Base-by-base conservation (phyloP, 2,797 vertebrate genomes). In the Kryptopterus vitreolus region DNA sequence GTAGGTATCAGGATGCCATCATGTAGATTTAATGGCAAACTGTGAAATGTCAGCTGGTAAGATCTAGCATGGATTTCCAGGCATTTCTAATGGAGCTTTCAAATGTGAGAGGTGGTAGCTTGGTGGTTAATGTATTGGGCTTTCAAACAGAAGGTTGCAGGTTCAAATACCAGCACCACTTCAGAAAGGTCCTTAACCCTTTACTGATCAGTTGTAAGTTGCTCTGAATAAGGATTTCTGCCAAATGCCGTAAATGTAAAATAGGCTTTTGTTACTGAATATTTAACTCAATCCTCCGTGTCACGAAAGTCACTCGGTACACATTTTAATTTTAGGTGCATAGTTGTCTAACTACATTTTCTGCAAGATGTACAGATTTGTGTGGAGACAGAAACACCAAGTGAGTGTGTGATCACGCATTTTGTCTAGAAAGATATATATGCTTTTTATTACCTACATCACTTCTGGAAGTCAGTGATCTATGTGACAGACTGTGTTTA, bases 401-500 rank as follows among this genome's bases (percentile, higher is more conserved):
- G 66, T 50, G 24, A 13, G n/a, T 48, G 43, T 26, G 43, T 26
- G 13, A 26, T 48, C 43, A 38, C 58, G 15, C n/a, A 43, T 43
- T 74, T 16, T 38, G 9, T 38, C 5, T 72, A 29, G 10, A 33
- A 53, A n/a, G 33, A 71, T 53, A 71, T 55, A 35, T 3, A 15
- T 24, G 52, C 29, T 38, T 62, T 52, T 76, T n/a, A 20, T 35
- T 69, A 35, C 43, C n/a, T 16, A 59, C 53, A 26, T 43, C 52
- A 75, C 76, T 81, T 29, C 68, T 48, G 8, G 43, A 69, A 66
- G 46, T 35, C 61, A 24, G 38, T 59, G 24, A n/a, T 26, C 16
- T 35, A 16, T n/a, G 38, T 59, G 52, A 59, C 62, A 62, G 33
- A 31, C 50, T 77, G 16, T 75, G 31, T 76, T 76, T 66, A 38